phyloP scores from a whole-genome alignment of 2,113 vertebrate genomes.

The Cyprinodon tularosa region DNA sequence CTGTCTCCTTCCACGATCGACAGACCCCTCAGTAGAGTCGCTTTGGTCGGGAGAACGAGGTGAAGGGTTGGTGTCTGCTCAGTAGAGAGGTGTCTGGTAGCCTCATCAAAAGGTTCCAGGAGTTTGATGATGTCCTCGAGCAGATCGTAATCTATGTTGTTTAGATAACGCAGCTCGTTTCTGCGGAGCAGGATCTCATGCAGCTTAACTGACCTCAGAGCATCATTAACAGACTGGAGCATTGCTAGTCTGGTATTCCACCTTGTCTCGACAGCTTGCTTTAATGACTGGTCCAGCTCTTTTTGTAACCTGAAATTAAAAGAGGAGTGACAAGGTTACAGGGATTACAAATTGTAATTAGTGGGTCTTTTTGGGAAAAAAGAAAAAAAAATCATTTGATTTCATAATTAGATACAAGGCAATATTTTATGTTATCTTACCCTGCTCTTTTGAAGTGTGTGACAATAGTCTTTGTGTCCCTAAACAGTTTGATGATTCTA shows the following conservation, averaged over 20 bases:
- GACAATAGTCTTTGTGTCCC: background rate
- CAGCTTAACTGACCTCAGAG: background rate
- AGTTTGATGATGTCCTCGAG: background rate
- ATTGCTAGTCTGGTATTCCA: no score
- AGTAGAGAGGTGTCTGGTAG: background rate
- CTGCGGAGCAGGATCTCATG: background rate
- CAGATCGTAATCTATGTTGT: no score
- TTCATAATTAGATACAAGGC: background rate
- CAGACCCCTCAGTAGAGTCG: no score
- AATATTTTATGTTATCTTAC: background rate
- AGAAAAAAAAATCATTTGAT: no score
- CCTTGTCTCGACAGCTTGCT: no score
- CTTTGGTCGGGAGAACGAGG: no score
- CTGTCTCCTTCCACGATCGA: no score
- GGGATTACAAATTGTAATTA: no score
- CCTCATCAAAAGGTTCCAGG: conserved; percentile 2
- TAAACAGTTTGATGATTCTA: background rate
- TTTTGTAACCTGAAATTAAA: background rate
- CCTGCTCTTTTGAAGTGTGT: conserved; percentile 4
- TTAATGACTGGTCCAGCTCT: no score
- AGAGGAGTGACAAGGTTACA: background rate
- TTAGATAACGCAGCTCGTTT: no score
- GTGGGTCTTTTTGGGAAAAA: no score
- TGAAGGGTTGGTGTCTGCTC: no score
- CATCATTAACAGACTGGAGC: background rate